Evolutionary conservation across 1,140 invertebrate species (phyloP).

Genomic region (Apis dorsata): DNA sequence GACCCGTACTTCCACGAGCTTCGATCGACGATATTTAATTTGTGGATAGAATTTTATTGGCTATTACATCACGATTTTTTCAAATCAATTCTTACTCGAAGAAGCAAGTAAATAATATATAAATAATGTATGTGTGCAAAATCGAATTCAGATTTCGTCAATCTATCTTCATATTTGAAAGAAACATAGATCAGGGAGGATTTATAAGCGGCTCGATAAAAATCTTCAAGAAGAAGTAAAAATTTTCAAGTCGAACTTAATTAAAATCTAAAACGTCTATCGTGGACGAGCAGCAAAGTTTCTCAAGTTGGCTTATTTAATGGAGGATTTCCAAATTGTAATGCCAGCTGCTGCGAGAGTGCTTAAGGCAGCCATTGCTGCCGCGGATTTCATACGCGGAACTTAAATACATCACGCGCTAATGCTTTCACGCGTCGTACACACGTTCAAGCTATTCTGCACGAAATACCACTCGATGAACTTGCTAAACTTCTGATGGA

Average conservation of each 20-base stretch:
- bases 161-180: background rate
- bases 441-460: conserved; percentile 17
- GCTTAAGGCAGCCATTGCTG: conserved; percentile 13
- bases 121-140: no score
- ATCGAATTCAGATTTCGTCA: no score
- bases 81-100: no score
- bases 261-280: conserved; percentile 59
- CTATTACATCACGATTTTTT: no score
- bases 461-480: conserved; percentile 29
- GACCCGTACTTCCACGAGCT: background rate
- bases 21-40: background rate
- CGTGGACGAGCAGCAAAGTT: conserved; percentile 41
- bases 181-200: background rate
- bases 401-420: conserved; percentile 56
- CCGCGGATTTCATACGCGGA: conserved; percentile 55
- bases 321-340: conserved; percentile 66
- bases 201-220: conserved; percentile 19
- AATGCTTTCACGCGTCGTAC: conserved; percentile 46
- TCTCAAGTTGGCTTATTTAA: conserved; percentile 61
- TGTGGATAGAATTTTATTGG: background rate
- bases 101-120: no score
- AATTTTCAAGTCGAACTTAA: conserved; percentile 43
- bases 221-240: conserved; percentile 14
- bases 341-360: conserved; percentile 62
- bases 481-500: conserved; percentile 11